Evolutionary conservation across 1,140 invertebrate genomes (phyloP), one percentile per base, ranked within the genome.

Genomic region (Littorina saxatilis): DNA sequence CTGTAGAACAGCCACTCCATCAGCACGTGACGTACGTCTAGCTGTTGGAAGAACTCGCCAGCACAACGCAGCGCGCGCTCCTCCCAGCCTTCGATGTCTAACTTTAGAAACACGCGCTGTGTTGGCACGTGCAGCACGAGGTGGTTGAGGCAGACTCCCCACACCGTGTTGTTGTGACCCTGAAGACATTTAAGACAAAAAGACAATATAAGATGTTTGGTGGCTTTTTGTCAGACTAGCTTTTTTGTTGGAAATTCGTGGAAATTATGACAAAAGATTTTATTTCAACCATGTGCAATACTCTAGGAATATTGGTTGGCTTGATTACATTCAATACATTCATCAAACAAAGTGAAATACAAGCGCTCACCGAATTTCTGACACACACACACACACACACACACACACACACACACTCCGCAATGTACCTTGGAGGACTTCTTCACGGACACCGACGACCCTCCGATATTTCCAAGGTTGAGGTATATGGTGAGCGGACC

Each of bases 41-140:
- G 66, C 4, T 58, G 39, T 70, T 84, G 83, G 70, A 91, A 89
- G 66, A 90, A 84, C 27, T 80, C 37, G 17, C 43, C 55, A 0
- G 80, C 83, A 43, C 82, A 79, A 23, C 63, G 37, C 27, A 90
- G 80, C 17, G 81, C 85, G 13, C 81, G 79, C 35, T 80, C 81
- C 73, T 91, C 89, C n/a, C 76, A 85, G 9, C 87, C 89, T 68
- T 91, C 86, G n/a, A 85, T 82, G 82, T 87, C 86, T 50, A 87
- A 81, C 66, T 87, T 87, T 1, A 87, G 75, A 58, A 81, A 83
- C 15, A 84, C 74, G 17, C 78, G 55, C 55, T 73, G 55, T 27
- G 72, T 52, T 50, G 68, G 58, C 17, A 86, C 58, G 20, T 84
- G 74, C n/a, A 77, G 68, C 11, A 85, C 39, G 17, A 89, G 80